Base-by-base conservation (phyloP, 2,888 invertebrate genomes). In the Agonopterix alstromeriana region DNA sequence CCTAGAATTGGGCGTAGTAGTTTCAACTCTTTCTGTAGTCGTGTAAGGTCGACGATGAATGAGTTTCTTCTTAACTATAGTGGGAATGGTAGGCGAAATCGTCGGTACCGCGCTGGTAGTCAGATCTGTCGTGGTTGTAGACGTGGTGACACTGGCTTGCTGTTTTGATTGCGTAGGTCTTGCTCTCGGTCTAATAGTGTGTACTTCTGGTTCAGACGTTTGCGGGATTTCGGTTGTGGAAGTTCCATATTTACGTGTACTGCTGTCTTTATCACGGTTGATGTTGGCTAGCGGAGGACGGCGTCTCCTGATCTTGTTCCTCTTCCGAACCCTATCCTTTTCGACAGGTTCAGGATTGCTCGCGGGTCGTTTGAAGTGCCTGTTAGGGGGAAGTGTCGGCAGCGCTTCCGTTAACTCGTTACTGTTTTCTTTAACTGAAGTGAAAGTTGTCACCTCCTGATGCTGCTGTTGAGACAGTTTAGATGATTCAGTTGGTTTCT, bases 21-120 rank as follows among this genome's bases (percentile, higher is more conserved):
- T 80, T 63, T 87, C 86, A 36, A 63, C 56, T 70, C 65, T 73
- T 41, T 80, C 76, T 47, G 69, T 55, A n/a, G 77, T 70, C 0
- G 81, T 77, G 5, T 70, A 45, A 2, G 77, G 79, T 35, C 84
- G 76, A 36, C 87, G 82, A 48, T 80, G 76, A 38, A 73, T 61
- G 1, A 82, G 58, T 53, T 87, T 86, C 64, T 87, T 89, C 50
- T 81, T 85, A 1, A 82, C 63, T 46, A 85, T 70, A 1, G 86
- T 81, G 2, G 89, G 89, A 43, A 68, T 64, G 1, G 90, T 89
- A 2, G 89, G 85, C 10, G 88, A 72, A 43, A 84, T 73, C 1
- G 89, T 89, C 4, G 90, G 87, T 36, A 89, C 62, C 8, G 82
- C 87, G 49, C 89, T 88, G 1, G 89, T 89, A 2, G 87, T 85